Evolutionary conservation across 2,888 invertebrate genomes (phyloP), one percentile per base, ranked within the genome.

Genomic region (Cephus runcator): DNA sequence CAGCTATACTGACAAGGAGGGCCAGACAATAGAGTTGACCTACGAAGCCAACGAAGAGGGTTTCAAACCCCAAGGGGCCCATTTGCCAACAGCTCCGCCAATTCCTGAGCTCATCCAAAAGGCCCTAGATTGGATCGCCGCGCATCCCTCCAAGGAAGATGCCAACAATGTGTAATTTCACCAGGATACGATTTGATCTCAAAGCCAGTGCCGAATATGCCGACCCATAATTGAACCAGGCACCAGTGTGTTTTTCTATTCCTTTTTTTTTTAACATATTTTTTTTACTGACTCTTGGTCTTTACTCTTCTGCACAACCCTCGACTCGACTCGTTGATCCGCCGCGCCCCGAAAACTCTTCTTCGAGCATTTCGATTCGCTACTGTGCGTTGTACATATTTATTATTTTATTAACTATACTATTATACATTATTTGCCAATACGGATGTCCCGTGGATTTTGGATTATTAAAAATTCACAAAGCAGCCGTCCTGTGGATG

Each of bases 31-130:
- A 79, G 87, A 88, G 23, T 80, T 92, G 81, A 89, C 88, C 4
- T 92, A 92, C 84, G 87, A 87, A 12, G 92, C 92, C 75, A 90
- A 92, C 82, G 92, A 90, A 78, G 89, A 91, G 36, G 92, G 92
- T 12, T 92, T 92, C 82, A 88, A 90, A 34, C 91, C 92, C 3
- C 88, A 88, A 71, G 92, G 92, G 12, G 90, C 87, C 33, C 92
- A 92, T 76, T 84, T 92, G 34, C 92, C 92, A 6, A 91, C 91
- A 3, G 83, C 92, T 11, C 92, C 92, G 11, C 87, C 87, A 71
- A 90, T 92, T 74, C 92, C 92, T 0, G 85, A 85, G 15, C 87
- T 90, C 1, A 92, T 92, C 77, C 88, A 88, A 76, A 87, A 89
- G 75, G 92, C 87, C 75, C 85, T 90, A 4, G 90, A 89, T 30